Evolutionary conservation across 2,888 invertebrate species (phyloP), one percentile per base, ranked within the genome.

Genomic region (Notodonta ziczac): DNA sequence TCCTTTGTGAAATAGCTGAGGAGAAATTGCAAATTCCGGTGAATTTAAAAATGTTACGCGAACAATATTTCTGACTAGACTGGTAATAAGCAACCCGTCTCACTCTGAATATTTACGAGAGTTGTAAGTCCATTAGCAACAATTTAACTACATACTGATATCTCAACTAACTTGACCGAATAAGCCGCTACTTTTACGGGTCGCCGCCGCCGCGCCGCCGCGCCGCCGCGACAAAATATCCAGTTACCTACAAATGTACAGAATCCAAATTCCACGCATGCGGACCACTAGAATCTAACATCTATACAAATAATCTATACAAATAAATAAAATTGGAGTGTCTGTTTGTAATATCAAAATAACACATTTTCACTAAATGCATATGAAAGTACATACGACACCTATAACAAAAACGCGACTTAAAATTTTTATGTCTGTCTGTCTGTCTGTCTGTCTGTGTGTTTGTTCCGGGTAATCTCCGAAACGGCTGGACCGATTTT

Each of bases 21-120:
- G 44, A 56, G 8, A 32, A 57, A 56, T 46, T 46, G 35, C 57
- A 35, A 24, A 52, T 52, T 52, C 52, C 32, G 16, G 16, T 16
- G 50, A 50, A 9, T 50, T 16, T 46, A 5, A 46, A n/a, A 46
- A 46, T 46, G n/a, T 46, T n/a, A 46, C 42, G 14, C n/a, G 48
- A 48, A 48, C 14, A 48, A 14, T 48, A 14, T 14, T 48, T 14
- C n/a, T 6, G 0, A 48, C n/a, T 2, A 14, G n/a, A 48, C 14
- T 14, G 48, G 14, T 12, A 42, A 10, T 10, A 42, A 42, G 10
- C 42, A 42, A 42, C 4, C 46, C 13, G 13, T n/a, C 13, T 46
- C n/a, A n/a, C 9, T 46, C n/a, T n/a, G n/a, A n/a, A n/a, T n/a
- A n/a, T 9, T 42, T n/a, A n/a, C 46, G n/a, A 46, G 46, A n/a